Percentiles rank a stretch among this genome's conserved stretches.
Conservation (phyloP, 2,888 invertebrate species). For the Pristionchus maxplancki region DNA sequence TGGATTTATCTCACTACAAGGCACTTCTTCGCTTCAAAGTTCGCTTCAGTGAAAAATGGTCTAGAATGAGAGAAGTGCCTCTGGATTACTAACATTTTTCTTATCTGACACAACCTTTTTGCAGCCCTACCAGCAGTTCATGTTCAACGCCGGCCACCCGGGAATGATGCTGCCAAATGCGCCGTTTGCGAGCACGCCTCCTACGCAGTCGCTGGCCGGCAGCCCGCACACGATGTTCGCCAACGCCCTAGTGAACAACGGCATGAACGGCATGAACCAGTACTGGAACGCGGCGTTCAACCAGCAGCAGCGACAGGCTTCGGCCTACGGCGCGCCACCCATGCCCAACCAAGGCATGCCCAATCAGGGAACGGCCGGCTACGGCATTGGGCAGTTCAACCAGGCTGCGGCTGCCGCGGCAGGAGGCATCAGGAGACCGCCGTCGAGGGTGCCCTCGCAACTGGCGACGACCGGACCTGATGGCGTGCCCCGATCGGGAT, state of each 20-base stretch:
- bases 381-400: constrained; percentile 37
- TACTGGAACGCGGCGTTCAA: constrained; percentile 38
- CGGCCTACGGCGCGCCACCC: neutral
- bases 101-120: no score
- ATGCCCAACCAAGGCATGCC: no score
- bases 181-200: neutral
- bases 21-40: no score
- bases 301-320: neutral
- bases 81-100: no score
- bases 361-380: neutral
- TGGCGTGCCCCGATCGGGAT: neutral
- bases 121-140: neutral
- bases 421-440: neutral
- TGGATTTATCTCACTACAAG: no score
- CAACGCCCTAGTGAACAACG: neutral
- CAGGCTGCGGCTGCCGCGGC: neutral
- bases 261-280: neutral
- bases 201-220: constrained; percentile 29
- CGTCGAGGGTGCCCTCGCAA: neutral
- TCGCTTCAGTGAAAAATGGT: no score
- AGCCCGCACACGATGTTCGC: constrained; percentile 33
- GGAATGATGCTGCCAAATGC: constrained; percentile 37
- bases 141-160: constrained; percentile 15
- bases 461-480: neutral
- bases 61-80: no score